Base-by-base conservation (phyloP, 2,113 vertebrate species). In the Ophiodon elongatus region DNA sequence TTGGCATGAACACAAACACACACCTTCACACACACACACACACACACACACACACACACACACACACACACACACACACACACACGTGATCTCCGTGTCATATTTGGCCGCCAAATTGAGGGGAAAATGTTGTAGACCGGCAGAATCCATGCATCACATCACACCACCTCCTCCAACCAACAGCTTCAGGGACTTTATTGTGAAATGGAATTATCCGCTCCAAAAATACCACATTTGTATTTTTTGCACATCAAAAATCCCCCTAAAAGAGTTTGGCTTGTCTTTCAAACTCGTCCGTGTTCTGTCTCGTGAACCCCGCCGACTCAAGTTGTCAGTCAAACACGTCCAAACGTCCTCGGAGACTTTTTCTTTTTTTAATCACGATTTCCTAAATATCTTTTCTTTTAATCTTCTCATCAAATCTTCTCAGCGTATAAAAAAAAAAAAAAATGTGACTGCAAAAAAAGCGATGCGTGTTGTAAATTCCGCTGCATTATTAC, bases 251-350 rank as follows among this genome's bases (percentile, higher is more conserved):
- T 66, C 0, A 17, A 8, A n/a, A 35, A 39, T 6, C 63, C 11
- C 2, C 37, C 4, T 11, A 11, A 45, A 45, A 23, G 45, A 23
- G 19, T 57, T 23, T 35, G 66, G 17, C 50, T 62, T 45, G 54
- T 62, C 27, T 45, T 35, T 57, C 37, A 57, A 35, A 67, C 23
- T 0, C 39, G 29, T 59, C 76, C 72, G 35, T 62, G 15, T 62
- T 63, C 63, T 25, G 63, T 50, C 75, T 62, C 11, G 41, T 45
- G 23, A 23, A 4, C 14, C 76, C 45, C 0, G 29, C 41, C 29
- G 57, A 76, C 65, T 76, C 47, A 66, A n/a, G n/a, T n/a, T 73
- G 79, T 74, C 84, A 79, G 19, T 86, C 84, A 86, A 41, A 47
- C 79, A 43, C 0, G 4, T 70, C 64, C 56, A 31, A n/a, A 3